phyloP scores from a whole-genome alignment of 2,888 invertebrate species.

The Harpalus rubripes region DNA sequence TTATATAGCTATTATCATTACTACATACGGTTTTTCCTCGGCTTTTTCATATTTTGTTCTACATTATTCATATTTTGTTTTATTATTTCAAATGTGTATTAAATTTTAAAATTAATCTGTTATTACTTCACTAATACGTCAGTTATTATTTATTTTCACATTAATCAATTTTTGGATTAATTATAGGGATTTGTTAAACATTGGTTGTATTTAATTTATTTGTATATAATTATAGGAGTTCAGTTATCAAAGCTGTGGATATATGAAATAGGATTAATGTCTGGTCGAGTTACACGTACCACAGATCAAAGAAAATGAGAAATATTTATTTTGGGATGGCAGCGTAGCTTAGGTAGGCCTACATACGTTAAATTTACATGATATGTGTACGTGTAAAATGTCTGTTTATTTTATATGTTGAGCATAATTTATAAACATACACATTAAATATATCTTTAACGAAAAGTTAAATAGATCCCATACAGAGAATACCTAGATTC shows the following conservation, averaged over 20 bases:
- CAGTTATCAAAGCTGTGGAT: neutral
- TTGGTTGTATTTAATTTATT: neutral
- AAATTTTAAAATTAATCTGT: neutral
- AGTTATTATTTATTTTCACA: neutral
- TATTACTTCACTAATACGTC: neutral
- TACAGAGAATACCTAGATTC: too few relatives aligned
- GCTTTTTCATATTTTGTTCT: neutral
- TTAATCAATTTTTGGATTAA: neutral
- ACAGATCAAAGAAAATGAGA: conserved; percentile 2
- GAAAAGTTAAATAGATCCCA: too few relatives aligned
- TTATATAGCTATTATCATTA: neutral
- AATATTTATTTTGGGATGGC: neutral
- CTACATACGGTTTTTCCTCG: neutral
- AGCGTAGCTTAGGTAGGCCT: neutral
- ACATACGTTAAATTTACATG: neutral
- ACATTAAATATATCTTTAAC: too few relatives aligned
- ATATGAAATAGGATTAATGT: conserved; percentile 3
- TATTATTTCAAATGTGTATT: neutral
- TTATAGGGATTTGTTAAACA: neutral
- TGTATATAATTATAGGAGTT: neutral
- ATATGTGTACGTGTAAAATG: neutral
- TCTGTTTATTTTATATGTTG: neutral
- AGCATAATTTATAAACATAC: too few relatives aligned
- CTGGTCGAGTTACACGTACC: neutral
- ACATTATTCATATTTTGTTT: neutral